Conservation (phyloP, 2,888 invertebrate species). For the Lymantria dispar region DNA sequence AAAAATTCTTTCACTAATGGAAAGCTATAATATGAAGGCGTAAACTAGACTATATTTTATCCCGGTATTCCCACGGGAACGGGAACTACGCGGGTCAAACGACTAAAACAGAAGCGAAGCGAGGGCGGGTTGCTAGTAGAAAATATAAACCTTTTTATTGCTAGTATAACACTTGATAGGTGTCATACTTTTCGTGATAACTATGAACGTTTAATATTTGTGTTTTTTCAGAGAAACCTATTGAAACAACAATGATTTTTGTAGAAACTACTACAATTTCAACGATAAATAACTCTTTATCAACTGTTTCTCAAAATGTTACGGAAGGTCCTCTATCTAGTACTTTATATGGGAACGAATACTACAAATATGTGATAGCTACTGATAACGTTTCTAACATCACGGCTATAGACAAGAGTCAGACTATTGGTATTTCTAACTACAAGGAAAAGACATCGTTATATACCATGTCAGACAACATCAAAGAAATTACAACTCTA, state of each 20-base stretch:
- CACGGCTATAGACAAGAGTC: neutral
- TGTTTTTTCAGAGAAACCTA: neutral
- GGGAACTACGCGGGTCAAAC: too few species aligned
- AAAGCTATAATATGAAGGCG: too few species aligned
- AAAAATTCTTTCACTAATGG: too few species aligned
- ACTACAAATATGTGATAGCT: slow-evolving; percentile 20
- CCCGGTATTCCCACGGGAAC: too few species aligned
- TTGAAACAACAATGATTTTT: neutral
- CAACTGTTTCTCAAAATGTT: neutral
- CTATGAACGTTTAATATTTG: too few species aligned
- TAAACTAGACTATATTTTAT: too few species aligned
- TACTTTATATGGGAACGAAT: slow-evolving; percentile 8
- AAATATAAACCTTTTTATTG: too few species aligned
- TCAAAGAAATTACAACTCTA: neutral
- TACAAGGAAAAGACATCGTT: neutral
- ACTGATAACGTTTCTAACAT: neutral
- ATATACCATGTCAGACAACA: neutral
- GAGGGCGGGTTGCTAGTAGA: too few species aligned
- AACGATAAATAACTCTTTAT: neutral
- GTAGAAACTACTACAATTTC: neutral
- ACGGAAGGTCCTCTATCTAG: neutral
- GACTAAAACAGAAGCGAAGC: too few species aligned
- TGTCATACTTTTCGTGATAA: too few species aligned
- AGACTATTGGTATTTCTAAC: neutral
- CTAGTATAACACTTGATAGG: too few species aligned